Percentiles rank a stretch among this genome's conserved stretches.
These are phyloP conservation scores for Chaetophractus vellerosus DNA, from an alignment of 2,797 vertebrate species.

Conservation along the genomic window DNA sequence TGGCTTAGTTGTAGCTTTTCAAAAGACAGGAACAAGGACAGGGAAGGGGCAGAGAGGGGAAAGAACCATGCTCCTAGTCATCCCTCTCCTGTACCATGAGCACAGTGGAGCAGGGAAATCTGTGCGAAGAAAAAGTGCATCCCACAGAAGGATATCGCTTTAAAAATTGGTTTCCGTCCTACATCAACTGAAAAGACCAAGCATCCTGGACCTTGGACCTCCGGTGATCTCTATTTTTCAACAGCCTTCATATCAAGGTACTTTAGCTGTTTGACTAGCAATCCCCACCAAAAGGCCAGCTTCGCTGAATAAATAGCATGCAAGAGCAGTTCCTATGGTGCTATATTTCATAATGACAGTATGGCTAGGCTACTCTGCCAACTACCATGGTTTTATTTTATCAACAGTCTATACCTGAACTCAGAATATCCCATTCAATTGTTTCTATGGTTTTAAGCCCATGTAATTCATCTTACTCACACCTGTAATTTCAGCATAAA, in stretches of 20 bases:
- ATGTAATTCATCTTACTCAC: background rate
- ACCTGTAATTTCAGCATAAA: constrained; percentile 17
- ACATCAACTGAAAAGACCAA: constrained; percentile 17
- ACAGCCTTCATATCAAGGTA: constrained; percentile 2
- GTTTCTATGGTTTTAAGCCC: constrained; percentile 5
- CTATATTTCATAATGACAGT: constrained; percentile 18
- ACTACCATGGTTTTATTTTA: constrained; percentile 39
- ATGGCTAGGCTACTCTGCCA: background rate
- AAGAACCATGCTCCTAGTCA: background rate
- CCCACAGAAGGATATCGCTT: background rate
- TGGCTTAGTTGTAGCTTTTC: background rate
- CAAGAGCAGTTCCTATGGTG: background rate
- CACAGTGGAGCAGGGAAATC: too few species aligned
- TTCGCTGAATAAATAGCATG: constrained; percentile 49
- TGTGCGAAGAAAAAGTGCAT: background rate
- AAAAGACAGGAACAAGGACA: background rate
- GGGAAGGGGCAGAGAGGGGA: background rate
- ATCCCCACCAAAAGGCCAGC: constrained; percentile 17
- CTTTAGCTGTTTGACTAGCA: constrained; percentile 59
- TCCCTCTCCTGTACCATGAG: background rate
- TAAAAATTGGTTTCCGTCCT: background rate
- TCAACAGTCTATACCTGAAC: background rate
- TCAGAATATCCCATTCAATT: background rate
- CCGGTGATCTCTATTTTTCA: constrained; percentile 40
- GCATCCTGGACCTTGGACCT: constrained; percentile 51